These are phyloP conservation scores for Strongylocentrotus purpuratus DNA, from an alignment of 35 echinoderm and acorn worm species.

Conservation along the genomic window DNA sequence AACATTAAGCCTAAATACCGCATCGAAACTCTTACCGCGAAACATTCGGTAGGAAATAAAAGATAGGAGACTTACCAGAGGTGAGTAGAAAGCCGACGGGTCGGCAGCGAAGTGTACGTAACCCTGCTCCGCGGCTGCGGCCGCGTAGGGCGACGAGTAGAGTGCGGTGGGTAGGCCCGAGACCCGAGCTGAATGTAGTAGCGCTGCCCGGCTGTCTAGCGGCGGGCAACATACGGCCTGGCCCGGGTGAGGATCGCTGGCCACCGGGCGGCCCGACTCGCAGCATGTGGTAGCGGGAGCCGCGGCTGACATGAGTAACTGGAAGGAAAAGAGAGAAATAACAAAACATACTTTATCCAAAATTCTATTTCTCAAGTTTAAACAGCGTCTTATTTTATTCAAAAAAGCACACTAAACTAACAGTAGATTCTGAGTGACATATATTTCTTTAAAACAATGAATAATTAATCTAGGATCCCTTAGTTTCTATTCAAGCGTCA, in stretches of 20 bases:
- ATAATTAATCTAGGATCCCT: not conserved
- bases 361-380: not conserved
- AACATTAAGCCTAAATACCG: not conserved
- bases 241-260: conserved; percentile 69
- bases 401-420: not conserved
- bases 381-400: no score
- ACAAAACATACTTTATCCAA: not conserved
- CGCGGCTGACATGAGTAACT: conserved; percentile 78
- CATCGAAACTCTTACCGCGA: not conserved
- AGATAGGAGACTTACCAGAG: conserved; percentile 65
- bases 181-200: conserved; percentile 60
- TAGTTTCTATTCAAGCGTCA: not conserved
- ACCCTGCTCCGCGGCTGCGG: conserved; percentile 62
- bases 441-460: not conserved
- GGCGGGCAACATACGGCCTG: conserved; percentile 72
- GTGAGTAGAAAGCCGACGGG: conserved; percentile 83
- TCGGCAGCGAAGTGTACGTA: conserved; percentile 85
- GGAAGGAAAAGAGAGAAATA: not conserved
- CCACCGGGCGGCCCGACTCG: conserved; percentile 64
- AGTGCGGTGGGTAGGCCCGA: conserved; percentile 65
- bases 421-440: not conserved
- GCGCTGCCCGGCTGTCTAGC: conserved; percentile 61
- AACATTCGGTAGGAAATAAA: not conserved
- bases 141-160: conserved; percentile 73
- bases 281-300: conserved; percentile 70